These are phyloP conservation scores for Pelusios castaneus DNA, from an alignment of 2,113 vertebrate species.

Conservation along the genomic window DNA sequence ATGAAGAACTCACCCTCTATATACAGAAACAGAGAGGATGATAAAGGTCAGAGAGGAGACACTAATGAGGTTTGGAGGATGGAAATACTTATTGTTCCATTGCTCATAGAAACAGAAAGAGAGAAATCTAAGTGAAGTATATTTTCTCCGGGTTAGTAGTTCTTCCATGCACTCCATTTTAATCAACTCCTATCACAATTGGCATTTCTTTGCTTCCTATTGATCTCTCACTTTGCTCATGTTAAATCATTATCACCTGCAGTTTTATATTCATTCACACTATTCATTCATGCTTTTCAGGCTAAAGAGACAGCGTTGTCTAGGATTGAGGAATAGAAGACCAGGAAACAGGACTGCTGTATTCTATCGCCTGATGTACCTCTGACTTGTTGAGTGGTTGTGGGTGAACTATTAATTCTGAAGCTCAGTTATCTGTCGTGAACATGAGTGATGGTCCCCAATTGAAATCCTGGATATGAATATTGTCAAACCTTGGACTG, in stretches of 20 bases:
- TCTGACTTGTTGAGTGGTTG: slow-evolving; percentile 15
- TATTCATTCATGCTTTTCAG: background rate
- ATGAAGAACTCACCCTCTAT: background rate
- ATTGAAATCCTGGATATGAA: background rate
- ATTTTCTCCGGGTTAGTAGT: background rate
- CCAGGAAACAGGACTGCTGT: background rate
- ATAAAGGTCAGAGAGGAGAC: slow-evolving; percentile 10
- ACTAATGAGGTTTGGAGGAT: background rate
- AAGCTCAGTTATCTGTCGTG: background rate
- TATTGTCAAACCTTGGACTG: background rate
- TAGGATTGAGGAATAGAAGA: background rate
- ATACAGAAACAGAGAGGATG: background rate
- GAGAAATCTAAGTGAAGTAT: background rate
- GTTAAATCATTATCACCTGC: background rate
- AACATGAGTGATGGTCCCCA: background rate
- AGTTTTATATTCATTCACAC: background rate
- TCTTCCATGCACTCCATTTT: background rate
- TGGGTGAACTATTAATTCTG: background rate
- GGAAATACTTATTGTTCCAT: slow-evolving; percentile 36
- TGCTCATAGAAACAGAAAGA: slow-evolving; percentile 14
- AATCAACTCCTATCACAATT: background rate
- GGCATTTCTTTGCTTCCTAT: background rate
- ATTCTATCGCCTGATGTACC: background rate
- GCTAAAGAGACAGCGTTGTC: background rate
- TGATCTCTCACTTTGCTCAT: background rate